Conservation (phyloP, 2,113 vertebrate species). For the Halcyon malimbica region DNA sequence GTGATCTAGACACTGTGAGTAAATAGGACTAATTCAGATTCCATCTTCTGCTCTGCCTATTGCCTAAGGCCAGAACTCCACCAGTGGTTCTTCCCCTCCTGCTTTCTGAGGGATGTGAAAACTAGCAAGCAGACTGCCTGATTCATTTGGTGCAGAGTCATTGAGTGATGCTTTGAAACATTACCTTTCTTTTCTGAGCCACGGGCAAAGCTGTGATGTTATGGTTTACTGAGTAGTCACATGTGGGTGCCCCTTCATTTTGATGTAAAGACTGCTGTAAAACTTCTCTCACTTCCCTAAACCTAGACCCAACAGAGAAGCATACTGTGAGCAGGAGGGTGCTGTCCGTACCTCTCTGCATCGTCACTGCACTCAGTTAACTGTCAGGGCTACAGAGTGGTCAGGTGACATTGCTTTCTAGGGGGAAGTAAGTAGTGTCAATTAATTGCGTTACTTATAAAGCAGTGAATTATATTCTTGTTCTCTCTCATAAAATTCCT, state of each 20-base stretch:
- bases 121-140: not conserved
- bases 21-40: not conserved
- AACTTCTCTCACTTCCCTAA: not conserved
- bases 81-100: not conserved
- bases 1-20: not conserved
- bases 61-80: not conserved
- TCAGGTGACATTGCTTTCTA: not conserved
- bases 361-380: accelerated
- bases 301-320: not conserved
- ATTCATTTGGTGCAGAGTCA: not conserved
- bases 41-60: not conserved
- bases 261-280: not conserved
- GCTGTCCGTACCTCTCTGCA: not conserved
- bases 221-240: not conserved
- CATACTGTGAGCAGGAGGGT: not conserved
- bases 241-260: not conserved
- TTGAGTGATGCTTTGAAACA: not conserved
- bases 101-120: not conserved
- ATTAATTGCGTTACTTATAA: not conserved
- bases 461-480: not conserved
- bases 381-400: not conserved
- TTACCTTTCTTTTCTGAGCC: not conserved
- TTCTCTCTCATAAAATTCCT: not conserved
- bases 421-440: not conserved
- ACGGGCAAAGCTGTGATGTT: not conserved